Percentiles rank a stretch among this genome's conserved stretches.
phyloP scores from a whole-genome alignment of 2,888 invertebrate species.

The Marronus borbonicus region DNA sequence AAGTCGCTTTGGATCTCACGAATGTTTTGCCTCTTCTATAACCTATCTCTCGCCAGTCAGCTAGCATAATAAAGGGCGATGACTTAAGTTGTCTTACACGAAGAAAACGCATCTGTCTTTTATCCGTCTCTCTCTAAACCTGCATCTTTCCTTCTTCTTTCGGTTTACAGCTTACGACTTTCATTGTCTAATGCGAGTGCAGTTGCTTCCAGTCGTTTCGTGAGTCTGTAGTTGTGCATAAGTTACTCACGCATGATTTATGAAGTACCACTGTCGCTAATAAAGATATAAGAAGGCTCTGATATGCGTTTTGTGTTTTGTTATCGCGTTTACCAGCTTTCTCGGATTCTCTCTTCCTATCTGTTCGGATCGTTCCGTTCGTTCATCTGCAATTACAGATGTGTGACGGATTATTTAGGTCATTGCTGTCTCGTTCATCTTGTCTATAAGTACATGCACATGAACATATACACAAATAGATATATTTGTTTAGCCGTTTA shows the following conservation, averaged over 20 bases:
- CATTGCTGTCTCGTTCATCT: constrained; percentile 16
- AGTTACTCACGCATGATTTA: constrained; percentile 44
- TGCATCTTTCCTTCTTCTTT: constrained; percentile 55
- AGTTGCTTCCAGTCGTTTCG: constrained; percentile 9
- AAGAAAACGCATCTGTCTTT: constrained; percentile 61
- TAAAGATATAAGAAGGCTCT: constrained; percentile 46
- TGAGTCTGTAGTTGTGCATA: constrained; percentile 23
- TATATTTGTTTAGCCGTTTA: constrained; percentile 9
- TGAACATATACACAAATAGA: too few species aligned
- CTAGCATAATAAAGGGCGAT: constrained; percentile 59
- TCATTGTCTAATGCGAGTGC: constrained; percentile 47
- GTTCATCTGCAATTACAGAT: constrained; percentile 40
- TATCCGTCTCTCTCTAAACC: constrained; percentile 60
- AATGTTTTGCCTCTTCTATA: constrained; percentile 46
- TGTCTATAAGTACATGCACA: neutral
- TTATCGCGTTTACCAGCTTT: constrained; percentile 32
- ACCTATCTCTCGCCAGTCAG: constrained; percentile 29
- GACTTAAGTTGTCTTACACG: constrained; percentile 62
- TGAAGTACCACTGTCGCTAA: constrained; percentile 46
- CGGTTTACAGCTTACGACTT: constrained; percentile 51
- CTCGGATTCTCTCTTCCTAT: constrained; percentile 40
- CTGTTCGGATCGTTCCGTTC: constrained; percentile 15
- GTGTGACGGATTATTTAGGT: constrained; percentile 43
- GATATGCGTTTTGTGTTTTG: constrained; percentile 43
- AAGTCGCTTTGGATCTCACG: constrained; percentile 5